Conservation (phyloP, 2,797 vertebrate genomes). For the Rhinogobio ventralis region DNA sequence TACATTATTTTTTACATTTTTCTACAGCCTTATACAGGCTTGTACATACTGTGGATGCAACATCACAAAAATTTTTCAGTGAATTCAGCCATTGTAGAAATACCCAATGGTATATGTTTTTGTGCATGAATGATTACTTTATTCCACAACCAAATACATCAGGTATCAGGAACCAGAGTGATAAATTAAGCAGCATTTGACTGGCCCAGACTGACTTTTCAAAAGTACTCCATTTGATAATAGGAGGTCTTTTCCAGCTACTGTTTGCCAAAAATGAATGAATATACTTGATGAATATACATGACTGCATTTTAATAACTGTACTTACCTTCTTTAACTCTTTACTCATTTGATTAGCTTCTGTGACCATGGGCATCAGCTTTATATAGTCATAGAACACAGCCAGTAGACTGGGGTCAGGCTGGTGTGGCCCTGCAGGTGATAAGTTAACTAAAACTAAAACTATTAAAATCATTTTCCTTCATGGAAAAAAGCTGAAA, state of each 20-base stretch:
- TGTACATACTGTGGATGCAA: neutral
- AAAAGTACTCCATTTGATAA: neutral
- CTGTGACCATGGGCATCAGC: conserved; percentile 87
- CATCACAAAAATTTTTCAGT: neutral
- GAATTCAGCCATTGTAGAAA: neutral
- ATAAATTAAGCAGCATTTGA: neutral
- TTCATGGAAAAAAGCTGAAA: neutral
- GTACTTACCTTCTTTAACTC: conserved; percentile 84
- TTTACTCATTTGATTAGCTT: conserved; percentile 91
- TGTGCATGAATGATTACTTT: neutral
- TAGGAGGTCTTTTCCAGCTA: neutral
- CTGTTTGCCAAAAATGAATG: neutral
- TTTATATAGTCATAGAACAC: conserved; percentile 89
- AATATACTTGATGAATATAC: no score
- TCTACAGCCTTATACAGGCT: neutral
- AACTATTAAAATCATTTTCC: neutral
- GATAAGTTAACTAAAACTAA: neutral
- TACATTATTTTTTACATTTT: neutral
- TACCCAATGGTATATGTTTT: neutral
- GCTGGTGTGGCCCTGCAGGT: conserved; percentile 66
- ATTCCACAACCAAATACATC: neutral
- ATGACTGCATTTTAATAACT: neutral
- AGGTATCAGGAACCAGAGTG: neutral
- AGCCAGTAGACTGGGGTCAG: conserved; percentile 84
- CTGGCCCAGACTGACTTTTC: neutral